These are phyloP conservation scores for Agonum fuliginosum DNA, from an alignment of 2,888 invertebrate species.

Conservation along the genomic window DNA sequence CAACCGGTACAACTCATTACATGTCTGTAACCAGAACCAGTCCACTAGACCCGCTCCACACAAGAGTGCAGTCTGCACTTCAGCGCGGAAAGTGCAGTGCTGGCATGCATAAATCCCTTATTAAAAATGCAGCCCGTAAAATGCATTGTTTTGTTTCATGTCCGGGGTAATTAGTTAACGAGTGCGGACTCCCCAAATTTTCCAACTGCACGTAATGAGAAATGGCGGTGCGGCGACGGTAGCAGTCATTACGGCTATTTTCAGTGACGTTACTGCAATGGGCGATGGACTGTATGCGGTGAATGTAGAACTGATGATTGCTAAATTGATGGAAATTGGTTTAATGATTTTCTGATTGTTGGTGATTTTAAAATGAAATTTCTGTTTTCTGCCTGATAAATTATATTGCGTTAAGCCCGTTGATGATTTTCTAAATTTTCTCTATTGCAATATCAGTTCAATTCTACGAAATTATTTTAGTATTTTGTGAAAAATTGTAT, in stretches of 20 bases:
- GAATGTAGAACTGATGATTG: slow-evolving; percentile 14
- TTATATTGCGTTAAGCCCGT: slow-evolving; percentile 11
- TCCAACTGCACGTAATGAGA: slow-evolving; percentile 38
- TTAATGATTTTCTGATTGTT: slow-evolving; percentile 42
- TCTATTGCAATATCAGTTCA: too few relatives aligned
- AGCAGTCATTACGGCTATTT: slow-evolving; percentile 47
- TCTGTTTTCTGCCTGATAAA: slow-evolving; percentile 40
- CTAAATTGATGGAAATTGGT: slow-evolving; percentile 41
- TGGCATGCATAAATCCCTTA: slow-evolving; percentile 58
- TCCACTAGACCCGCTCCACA: too few relatives aligned
- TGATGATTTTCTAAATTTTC: slow-evolving; percentile 17
- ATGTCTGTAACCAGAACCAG: too few relatives aligned
- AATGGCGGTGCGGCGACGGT: not conserved
- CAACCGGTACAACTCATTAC: too few relatives aligned
- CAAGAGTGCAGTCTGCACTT: slow-evolving; percentile 23
- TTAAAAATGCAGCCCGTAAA: slow-evolving; percentile 60
- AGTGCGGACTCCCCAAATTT: slow-evolving; percentile 48
- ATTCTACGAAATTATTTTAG: too few relatives aligned
- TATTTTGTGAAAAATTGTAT: too few relatives aligned
- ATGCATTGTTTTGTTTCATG: slow-evolving; percentile 60
- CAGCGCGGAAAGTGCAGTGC: slow-evolving; percentile 23
- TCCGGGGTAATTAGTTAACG: slow-evolving; percentile 59
- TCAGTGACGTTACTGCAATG: slow-evolving; percentile 38
- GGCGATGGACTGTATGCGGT: slow-evolving; percentile 26
- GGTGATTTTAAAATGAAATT: slow-evolving; percentile 42